Conservation (phyloP, 2,113 vertebrate genomes). For the Atherinomorus stipes region DNA sequence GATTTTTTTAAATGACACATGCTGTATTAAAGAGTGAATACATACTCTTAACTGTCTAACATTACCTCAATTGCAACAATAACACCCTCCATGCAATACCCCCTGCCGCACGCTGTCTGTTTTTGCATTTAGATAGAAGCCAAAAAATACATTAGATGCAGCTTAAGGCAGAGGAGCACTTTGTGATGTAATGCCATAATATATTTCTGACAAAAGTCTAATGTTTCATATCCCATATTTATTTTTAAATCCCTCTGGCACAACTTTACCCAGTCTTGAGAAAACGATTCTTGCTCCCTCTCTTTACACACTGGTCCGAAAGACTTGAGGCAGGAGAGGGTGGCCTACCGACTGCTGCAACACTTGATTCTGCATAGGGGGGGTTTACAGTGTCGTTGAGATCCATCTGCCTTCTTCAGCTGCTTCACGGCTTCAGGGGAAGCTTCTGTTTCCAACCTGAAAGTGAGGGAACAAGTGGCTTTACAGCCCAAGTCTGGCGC, state of each 20-base stretch:
- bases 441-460: constrained; percentile 82
- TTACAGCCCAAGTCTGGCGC: background rate
- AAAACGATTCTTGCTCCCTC: constrained; percentile 56
- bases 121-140: constrained; percentile 11
- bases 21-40: background rate
- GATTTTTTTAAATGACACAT: too few relatives aligned
- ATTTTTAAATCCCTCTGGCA: background rate
- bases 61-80: too few relatives aligned
- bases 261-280: constrained; percentile 73
- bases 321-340: constrained; percentile 75
- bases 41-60: too few relatives aligned
- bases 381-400: background rate
- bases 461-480: background rate
- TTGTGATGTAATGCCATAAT: background rate
- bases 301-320: constrained; percentile 74
- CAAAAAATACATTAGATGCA: constrained; percentile 1
- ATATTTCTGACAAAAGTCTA: background rate
- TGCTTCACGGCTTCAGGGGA: constrained; percentile 83
- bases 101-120: background rate
- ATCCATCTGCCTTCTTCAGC: constrained; percentile 77
- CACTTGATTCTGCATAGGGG: rapidly evolving
- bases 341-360: constrained; percentile 47
- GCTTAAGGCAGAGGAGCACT: background rate
- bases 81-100: background rate
- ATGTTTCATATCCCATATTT: background rate